Percentiles rank a stretch among this genome's conserved stretches.
These are phyloP conservation scores for Caenorhabditis remanei DNA, from an alignment of 1,140 invertebrate species.

Conservation along the genomic window DNA sequence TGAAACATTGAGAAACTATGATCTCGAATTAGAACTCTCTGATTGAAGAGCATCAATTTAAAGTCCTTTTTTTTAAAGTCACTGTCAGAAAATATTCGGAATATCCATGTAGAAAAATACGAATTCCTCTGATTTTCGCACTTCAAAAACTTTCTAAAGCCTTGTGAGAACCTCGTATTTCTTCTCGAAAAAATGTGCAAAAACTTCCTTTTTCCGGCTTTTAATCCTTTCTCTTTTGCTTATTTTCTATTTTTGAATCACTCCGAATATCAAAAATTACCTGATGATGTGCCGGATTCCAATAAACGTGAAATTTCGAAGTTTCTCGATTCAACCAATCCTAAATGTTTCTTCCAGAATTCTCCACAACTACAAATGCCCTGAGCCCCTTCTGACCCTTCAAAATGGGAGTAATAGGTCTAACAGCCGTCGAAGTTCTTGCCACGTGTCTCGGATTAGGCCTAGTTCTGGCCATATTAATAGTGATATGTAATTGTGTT, in stretches of 20 bases:
- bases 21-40: too few relatives aligned
- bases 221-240: background rate
- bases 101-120: background rate
- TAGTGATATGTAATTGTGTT: constrained; percentile 37
- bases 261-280: too few relatives aligned
- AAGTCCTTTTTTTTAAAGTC: background rate
- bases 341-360: background rate
- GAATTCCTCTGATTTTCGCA: background rate
- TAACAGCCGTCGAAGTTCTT: constrained; percentile 33
- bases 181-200: background rate
- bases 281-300: too few relatives aligned
- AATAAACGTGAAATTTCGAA: too few relatives aligned
- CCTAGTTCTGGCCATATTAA: constrained; percentile 14
- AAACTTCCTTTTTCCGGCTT: background rate
- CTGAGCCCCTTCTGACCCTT: background rate
- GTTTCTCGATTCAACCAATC: too few relatives aligned
- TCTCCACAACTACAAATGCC: constrained; percentile 25
- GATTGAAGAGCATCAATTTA: background rate
- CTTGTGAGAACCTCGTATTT: background rate
- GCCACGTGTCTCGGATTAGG: constrained; percentile 1
- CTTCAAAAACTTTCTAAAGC: background rate
- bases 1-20: too few relatives aligned
- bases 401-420: constrained; percentile 30
- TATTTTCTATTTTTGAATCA: too few relatives aligned
- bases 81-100: background rate